Conservation (phyloP, 2,113 vertebrate species). For the human (Homo sapiens) region DNA sequence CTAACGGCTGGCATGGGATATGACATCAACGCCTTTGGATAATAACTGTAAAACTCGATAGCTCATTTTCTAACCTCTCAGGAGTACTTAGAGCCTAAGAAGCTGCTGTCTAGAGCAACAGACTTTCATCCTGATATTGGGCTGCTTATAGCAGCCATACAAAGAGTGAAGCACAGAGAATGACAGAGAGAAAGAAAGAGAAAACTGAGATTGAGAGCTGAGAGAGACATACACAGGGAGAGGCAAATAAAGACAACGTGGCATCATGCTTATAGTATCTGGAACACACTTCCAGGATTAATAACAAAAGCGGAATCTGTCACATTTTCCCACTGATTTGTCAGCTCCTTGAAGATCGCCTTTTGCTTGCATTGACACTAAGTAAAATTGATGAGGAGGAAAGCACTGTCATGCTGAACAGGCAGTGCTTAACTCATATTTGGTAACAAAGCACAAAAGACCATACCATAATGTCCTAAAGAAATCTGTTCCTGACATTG, state of each 20-base stretch:
- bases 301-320: background rate
- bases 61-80: background rate
- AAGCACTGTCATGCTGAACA: background rate
- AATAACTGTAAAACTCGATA: background rate
- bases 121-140: background rate
- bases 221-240: accelerated
- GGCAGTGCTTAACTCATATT: background rate
- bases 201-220: accelerated
- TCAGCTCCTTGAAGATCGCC: background rate
- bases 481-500: background rate
- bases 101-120: background rate
- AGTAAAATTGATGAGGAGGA: background rate
- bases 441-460: background rate
- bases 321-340: background rate
- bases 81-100: background rate
- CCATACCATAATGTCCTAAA: background rate
- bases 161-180: background rate
- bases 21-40: background rate
- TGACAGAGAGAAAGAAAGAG: background rate
- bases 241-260: background rate
- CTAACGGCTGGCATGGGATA: background rate
- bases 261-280: too few species aligned
- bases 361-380: background rate
- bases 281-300: background rate
- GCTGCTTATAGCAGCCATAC: background rate